Percentiles rank a stretch among this genome's conserved stretches.
Conservation (phyloP, 2,113 vertebrate species). For the Mobula hypostoma region DNA sequence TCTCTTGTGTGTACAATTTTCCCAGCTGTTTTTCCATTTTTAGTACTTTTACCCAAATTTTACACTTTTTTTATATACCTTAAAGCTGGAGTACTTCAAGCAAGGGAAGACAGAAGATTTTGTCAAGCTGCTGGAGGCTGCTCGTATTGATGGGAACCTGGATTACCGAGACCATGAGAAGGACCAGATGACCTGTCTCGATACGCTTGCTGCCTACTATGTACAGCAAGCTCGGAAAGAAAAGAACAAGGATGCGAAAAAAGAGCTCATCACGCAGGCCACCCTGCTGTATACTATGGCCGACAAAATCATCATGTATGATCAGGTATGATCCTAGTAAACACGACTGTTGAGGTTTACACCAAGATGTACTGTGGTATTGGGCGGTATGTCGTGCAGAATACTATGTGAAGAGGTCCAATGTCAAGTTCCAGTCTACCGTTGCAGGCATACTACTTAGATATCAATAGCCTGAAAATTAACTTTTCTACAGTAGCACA, state of each 20-base stretch:
- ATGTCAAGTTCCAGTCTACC: too few species aligned
- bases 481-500: too few species aligned
- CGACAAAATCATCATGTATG: constrained; percentile 99
- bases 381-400: neutral
- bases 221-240: constrained; percentile 95
- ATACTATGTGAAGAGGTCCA: too few species aligned
- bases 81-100: constrained; percentile 95
- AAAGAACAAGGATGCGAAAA: constrained; percentile 98
- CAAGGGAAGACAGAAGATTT: constrained; percentile 98
- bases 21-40: neutral
- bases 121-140: constrained; percentile 93
- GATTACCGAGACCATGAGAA: constrained; percentile 98
- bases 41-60: neutral
- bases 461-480: too few species aligned
- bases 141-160: constrained; percentile 94
- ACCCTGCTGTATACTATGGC: constrained; percentile 97
- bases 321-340: constrained; percentile 71
- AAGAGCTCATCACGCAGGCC: constrained; percentile 96
- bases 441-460: too few species aligned
- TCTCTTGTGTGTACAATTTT: too few species aligned
- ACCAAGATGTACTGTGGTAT: neutral
- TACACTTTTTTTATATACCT: neutral
- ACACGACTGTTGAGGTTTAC: too few species aligned
- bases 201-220: constrained; percentile 93
- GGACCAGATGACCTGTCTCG: constrained; percentile 97